Conservation (phyloP, 2,888 invertebrate genomes). For the Microplitis manilae region DNA sequence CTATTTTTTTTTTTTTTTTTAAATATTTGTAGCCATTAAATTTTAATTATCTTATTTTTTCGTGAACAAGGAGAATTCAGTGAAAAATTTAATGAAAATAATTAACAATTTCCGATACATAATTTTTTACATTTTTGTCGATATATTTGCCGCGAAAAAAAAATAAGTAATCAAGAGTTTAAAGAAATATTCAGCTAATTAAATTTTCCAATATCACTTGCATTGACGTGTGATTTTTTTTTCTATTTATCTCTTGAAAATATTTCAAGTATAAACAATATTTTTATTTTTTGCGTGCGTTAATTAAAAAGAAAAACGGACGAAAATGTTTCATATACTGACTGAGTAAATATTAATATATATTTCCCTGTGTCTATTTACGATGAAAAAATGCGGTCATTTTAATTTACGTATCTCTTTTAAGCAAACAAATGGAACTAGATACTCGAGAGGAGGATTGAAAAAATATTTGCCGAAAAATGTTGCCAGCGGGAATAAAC, state of each 20-base stretch:
- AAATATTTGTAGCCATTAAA: too few relatives aligned
- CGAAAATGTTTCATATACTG: neutral
- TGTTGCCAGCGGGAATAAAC: neutral
- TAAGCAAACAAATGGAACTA: conserved; percentile 5
- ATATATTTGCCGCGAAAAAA: too few relatives aligned
- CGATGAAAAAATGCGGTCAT: neutral
- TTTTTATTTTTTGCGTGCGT: neutral
- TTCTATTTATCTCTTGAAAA: neutral
- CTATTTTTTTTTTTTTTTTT: too few relatives aligned
- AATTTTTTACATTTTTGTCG: too few relatives aligned
- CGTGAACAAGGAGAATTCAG: too few relatives aligned
- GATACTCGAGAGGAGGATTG: neutral
- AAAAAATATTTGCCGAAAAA: neutral
- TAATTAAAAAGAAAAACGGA: conserved; percentile 7
- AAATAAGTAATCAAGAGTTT: too few relatives aligned
- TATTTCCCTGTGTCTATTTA: neutral
- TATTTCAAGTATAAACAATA: neutral
- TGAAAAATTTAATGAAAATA: too few relatives aligned
- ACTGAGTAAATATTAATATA: conserved; percentile 1
- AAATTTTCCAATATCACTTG: neutral
- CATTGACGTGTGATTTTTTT: neutral
- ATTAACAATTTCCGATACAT: too few relatives aligned
- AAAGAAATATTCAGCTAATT: too few relatives aligned
- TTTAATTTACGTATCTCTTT: neutral
- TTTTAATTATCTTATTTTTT: too few relatives aligned